phyloP scores from a whole-genome alignment of 2,113 vertebrate species.

The Nipponia nippon region DNA sequence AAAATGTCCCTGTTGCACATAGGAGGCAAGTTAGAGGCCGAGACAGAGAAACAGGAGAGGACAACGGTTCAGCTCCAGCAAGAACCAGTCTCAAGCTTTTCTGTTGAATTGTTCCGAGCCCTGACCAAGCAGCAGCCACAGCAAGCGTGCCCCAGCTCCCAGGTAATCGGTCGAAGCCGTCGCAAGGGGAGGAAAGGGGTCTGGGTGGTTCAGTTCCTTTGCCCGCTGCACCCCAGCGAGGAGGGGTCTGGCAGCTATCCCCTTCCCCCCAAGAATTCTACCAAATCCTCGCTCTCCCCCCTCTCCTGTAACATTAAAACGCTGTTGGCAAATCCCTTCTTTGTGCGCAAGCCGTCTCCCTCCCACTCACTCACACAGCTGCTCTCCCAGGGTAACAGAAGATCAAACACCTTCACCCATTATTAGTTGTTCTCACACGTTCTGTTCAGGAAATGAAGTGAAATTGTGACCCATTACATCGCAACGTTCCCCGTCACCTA shows the following conservation, averaged over 20 bases:
- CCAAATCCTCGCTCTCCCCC: background rate
- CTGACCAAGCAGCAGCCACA: background rate
- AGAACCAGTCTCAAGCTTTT: background rate
- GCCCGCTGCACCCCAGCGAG: background rate
- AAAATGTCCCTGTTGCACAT: background rate
- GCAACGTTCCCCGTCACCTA: background rate
- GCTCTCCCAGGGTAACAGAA: background rate
- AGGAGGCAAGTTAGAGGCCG: background rate
- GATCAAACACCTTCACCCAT: background rate
- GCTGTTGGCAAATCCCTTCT: background rate
- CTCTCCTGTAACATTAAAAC: background rate
- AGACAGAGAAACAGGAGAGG: background rate
- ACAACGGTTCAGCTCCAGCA: background rate
- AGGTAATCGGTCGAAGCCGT: rapidly evolving
- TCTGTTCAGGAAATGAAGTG: background rate
- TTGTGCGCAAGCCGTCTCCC: no score
- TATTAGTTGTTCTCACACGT: background rate
- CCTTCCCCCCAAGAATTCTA: background rate
- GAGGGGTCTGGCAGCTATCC: background rate
- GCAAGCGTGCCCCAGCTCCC: background rate
- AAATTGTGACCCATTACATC: rapidly evolving
- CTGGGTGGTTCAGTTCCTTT: background rate
- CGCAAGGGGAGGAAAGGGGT: background rate
- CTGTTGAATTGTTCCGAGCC: background rate
- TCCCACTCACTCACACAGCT: background rate